phyloP scores from a whole-genome alignment of 2,888 invertebrate species.

The Catocala sponsa region DNA sequence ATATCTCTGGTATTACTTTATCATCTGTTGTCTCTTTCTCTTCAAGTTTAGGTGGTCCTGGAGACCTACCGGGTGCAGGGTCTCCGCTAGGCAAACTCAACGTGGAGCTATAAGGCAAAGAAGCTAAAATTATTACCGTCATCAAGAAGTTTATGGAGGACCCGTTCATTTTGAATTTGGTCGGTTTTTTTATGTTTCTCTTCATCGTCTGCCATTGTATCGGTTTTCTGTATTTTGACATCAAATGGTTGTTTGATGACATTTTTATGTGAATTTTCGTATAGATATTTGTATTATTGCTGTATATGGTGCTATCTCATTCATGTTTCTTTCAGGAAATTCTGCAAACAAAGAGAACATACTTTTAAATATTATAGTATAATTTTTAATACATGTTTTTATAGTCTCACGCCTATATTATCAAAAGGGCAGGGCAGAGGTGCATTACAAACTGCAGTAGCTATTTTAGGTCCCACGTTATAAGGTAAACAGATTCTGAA shows the following conservation, averaged over 20 bases:
- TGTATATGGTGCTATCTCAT: conserved; percentile 20
- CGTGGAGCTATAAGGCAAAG: conserved; percentile 78
- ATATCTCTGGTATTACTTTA: conserved; percentile 43
- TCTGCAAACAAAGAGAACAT: conserved; percentile 47
- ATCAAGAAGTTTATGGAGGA: conserved; percentile 58
- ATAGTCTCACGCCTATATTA: too few relatives aligned
- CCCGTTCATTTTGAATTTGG: conserved; percentile 69
- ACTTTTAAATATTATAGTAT: too few relatives aligned
- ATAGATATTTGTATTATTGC: conserved; percentile 15
- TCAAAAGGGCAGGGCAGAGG: too few relatives aligned
- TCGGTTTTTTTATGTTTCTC: conserved; percentile 56
- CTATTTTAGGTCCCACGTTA: too few relatives aligned
- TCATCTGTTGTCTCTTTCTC: conserved; percentile 43
- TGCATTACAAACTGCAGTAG: too few relatives aligned
- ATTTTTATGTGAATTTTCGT: conserved; percentile 46
- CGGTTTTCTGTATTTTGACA: conserved; percentile 37
- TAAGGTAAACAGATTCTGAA: too few relatives aligned
- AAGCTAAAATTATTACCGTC: conserved; percentile 69
- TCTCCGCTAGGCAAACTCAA: conserved; percentile 87
- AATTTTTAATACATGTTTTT: too few relatives aligned
- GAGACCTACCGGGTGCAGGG: conserved; percentile 90
- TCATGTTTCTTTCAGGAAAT: conserved; percentile 44
- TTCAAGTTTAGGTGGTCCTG: conserved; percentile 85
- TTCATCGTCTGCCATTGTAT: conserved; percentile 46
- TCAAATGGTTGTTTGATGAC: conserved; percentile 43